Evolutionary conservation across 2,113 vertebrate genomes (phyloP).

Genomic region (Pterocles burchelli): DNA sequence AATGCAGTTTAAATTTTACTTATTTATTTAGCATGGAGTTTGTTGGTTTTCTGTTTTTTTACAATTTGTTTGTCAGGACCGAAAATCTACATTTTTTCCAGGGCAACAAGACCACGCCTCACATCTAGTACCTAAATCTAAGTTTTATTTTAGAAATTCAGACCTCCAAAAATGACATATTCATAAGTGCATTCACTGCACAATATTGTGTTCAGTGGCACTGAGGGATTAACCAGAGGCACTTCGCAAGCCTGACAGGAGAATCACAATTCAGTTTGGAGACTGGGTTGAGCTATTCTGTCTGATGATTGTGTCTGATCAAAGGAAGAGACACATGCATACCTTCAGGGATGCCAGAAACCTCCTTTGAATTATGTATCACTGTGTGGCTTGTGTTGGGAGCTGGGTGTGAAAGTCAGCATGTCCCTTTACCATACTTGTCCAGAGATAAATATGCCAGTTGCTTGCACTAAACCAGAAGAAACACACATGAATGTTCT

Average conservation of each 20-base stretch:
- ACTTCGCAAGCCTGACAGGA: not conserved
- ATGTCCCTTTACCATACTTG: not conserved
- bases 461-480: not conserved
- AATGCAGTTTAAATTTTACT: not conserved
- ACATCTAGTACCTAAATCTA: not conserved
- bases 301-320: not conserved
- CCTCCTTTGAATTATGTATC: not conserved
- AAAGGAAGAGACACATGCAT: not conserved
- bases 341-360: not conserved
- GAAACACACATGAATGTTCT: not conserved
- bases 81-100: not conserved
- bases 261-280: not conserved
- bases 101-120: not conserved
- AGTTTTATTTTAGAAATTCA: not conserved
- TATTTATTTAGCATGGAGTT: not conserved
- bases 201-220: not conserved
- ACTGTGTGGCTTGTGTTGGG: not conserved
- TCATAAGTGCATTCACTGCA: not conserved
- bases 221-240: not conserved
- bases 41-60: not conserved
- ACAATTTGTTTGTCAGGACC: accelerated
- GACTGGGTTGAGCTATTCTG: not conserved
- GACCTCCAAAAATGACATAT: not conserved
- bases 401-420: not conserved
- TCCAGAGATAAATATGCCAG: not conserved